Conservation (phyloP, 2,888 invertebrate species). For the Panzeria rudis region DNA sequence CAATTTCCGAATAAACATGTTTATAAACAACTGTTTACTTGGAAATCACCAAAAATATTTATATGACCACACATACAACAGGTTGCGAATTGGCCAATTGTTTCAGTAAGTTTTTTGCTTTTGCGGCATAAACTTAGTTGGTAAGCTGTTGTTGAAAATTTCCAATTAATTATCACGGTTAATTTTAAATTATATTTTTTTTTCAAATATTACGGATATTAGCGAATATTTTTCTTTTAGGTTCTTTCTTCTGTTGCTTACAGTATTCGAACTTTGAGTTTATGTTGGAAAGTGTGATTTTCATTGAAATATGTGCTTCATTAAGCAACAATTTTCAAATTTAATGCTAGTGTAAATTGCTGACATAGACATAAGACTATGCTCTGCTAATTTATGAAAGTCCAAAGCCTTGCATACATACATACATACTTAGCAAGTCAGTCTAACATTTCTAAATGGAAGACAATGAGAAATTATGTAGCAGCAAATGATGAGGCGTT, state of each 20-base stretch:
- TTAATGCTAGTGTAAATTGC: constrained; percentile 53
- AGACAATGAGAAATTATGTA: constrained; percentile 29
- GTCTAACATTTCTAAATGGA: constrained; percentile 3
- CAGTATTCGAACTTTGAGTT: neutral
- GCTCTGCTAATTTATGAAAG: constrained; percentile 64
- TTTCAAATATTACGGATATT: neutral
- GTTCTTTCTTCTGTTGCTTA: neutral
- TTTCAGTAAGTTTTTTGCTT: neutral
- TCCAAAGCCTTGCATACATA: neutral
- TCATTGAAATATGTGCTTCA: constrained; percentile 68
- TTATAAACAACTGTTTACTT: too few species aligned
- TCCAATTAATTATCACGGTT: constrained; percentile 56
- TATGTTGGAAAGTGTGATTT: constrained; percentile 45
- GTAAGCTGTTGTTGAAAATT: constrained; percentile 25
- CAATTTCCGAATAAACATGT: too few species aligned
- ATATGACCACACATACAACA: too few species aligned
- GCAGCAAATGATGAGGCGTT: neutral
- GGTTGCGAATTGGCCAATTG: too few species aligned
- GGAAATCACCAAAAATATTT: too few species aligned
- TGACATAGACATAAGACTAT: constrained; percentile 40
- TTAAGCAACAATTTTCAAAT: constrained; percentile 67
- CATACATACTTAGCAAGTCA: neutral
- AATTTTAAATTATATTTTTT: constrained; percentile 7
- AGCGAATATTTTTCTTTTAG: neutral
- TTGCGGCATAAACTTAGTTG: neutral